Evolutionary conservation across 2,113 vertebrate genomes (phyloP).

Genomic region (Salvelinus alpinus): DNA sequence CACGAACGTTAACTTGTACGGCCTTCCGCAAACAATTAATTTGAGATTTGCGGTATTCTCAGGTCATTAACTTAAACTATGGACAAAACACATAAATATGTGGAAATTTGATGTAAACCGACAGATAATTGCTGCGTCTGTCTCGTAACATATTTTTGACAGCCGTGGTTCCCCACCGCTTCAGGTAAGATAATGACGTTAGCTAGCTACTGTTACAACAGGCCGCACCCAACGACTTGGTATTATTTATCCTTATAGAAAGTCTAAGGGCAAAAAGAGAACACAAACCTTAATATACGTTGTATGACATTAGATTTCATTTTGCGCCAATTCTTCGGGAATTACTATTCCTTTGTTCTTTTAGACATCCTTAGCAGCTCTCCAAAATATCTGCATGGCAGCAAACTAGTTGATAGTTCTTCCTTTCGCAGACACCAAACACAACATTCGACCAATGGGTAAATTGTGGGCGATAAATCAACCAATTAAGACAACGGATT

Average conservation of each 20-base stretch:
- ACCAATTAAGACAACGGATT: background rate
- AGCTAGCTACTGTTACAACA: slow-evolving; percentile 14
- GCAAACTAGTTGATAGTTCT: slow-evolving; percentile 42
- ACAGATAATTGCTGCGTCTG: too few relatives aligned
- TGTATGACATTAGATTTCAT: slow-evolving; percentile 54
- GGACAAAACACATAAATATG: too few relatives aligned
- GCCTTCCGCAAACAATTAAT: too few relatives aligned
- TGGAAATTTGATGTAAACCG: too few relatives aligned
- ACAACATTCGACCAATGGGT: slow-evolving; percentile 48
- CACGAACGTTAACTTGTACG: too few relatives aligned
- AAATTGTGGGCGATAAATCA: background rate
- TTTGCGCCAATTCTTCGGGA: slow-evolving; percentile 51
- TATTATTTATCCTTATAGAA: background rate
- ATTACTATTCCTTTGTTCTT: slow-evolving; percentile 41
- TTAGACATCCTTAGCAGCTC: slow-evolving; percentile 30
- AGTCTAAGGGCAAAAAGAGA: background rate
- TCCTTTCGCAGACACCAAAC: slow-evolving; percentile 32
- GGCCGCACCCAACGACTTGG: slow-evolving; percentile 61
- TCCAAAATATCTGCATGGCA: slow-evolving; percentile 65
- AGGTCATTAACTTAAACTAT: too few relatives aligned
- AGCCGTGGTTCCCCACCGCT: too few relatives aligned
- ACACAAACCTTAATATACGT: slow-evolving; percentile 48
- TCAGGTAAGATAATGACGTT: slow-evolving; percentile 45
- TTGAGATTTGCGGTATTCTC: too few relatives aligned
- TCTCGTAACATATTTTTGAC: too few relatives aligned